phyloP scores from a whole-genome alignment of 2,797 vertebrate species.

The Arrhamphus sclerolepis region DNA sequence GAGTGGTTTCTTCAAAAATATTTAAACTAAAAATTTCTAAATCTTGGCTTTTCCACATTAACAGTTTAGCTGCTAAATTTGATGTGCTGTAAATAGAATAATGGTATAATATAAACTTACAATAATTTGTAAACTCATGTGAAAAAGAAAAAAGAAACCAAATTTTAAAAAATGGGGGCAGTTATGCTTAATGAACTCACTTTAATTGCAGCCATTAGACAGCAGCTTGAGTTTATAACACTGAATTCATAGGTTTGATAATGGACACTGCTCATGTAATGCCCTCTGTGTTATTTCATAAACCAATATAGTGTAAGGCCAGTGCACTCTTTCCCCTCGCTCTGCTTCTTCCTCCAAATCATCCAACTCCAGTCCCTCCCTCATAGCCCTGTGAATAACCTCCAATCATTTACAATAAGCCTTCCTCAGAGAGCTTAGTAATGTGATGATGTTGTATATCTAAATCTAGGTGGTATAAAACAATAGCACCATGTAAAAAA shows the following conservation, averaged over 20 bases:
- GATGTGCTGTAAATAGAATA: constrained; percentile 35
- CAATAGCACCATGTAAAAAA: constrained; percentile 65
- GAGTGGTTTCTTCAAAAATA: constrained; percentile 38
- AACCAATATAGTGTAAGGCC: constrained; percentile 24
- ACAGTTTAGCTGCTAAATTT: constrained; percentile 13
- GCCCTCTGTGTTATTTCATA: constrained; percentile 34
- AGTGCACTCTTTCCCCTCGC: constrained; percentile 12
- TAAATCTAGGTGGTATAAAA: constrained; percentile 77
- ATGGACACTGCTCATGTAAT: constrained; percentile 22
- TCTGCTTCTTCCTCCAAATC: constrained; percentile 28
- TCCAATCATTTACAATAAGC: constrained; percentile 78
- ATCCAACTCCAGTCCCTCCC: constrained; percentile 40
- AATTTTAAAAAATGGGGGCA: constrained; percentile 55
- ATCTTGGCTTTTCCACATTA: constrained; percentile 38
- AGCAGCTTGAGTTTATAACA: constrained; percentile 48
- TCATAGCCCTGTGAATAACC: constrained; percentile 70
- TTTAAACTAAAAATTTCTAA: constrained; percentile 12
- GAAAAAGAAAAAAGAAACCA: constrained; percentile 52
- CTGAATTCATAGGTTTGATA: constrained; percentile 41
- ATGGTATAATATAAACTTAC: constrained; percentile 40
- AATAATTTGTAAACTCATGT: constrained; percentile 46
- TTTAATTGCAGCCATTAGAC: constrained; percentile 38
- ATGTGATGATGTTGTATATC: constrained; percentile 80
- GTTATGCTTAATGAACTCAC: constrained; percentile 58
- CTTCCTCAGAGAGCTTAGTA: constrained; percentile 69